These are phyloP conservation scores for Gymnothorax reevesii DNA, from an alignment of 2,797 vertebrate genomes.

Conservation along the genomic window DNA sequence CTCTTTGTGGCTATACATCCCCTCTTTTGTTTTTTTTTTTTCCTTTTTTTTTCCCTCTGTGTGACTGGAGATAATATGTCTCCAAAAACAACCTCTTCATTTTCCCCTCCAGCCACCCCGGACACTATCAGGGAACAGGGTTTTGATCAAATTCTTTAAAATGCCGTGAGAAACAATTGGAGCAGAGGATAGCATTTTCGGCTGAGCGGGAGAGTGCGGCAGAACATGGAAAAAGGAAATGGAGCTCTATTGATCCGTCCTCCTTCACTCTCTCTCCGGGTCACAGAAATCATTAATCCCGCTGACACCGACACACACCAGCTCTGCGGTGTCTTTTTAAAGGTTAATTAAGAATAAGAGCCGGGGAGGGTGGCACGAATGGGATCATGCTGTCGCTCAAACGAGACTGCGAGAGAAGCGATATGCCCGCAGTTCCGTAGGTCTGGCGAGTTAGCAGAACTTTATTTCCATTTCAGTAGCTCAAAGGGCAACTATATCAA, in stretches of 20 bases:
- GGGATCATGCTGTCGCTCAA: not conserved
- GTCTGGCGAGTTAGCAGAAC: not conserved
- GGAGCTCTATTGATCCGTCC: conserved; percentile 28
- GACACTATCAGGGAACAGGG: conserved; percentile 7
- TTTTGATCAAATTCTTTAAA: conserved; percentile 6
- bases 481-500: not conserved
- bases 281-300: conserved; percentile 30
- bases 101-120: conserved; percentile 15
- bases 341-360: conserved; percentile 34
- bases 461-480: not conserved
- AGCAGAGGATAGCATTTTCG: not conserved
- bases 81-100: conserved; percentile 24
- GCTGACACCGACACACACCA: conserved; percentile 22
- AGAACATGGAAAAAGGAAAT: conserved; percentile 19
- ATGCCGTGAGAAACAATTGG: not conserved
- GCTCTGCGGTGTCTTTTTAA: conserved; percentile 22
- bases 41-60: not conserved
- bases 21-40: too few species aligned
- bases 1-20: not conserved
- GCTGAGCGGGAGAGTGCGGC: not conserved
- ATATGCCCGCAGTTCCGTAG: not conserved
- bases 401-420: not conserved
- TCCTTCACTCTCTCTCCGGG: not conserved
- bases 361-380: not conserved
- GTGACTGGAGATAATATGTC: conserved; percentile 10